A percentile compares a stretch with the other conserved stretches of the same genome.
Evolutionary conservation across 2,797 vertebrate species (phyloP).

Genomic region (Psittacula derbiana): DNA sequence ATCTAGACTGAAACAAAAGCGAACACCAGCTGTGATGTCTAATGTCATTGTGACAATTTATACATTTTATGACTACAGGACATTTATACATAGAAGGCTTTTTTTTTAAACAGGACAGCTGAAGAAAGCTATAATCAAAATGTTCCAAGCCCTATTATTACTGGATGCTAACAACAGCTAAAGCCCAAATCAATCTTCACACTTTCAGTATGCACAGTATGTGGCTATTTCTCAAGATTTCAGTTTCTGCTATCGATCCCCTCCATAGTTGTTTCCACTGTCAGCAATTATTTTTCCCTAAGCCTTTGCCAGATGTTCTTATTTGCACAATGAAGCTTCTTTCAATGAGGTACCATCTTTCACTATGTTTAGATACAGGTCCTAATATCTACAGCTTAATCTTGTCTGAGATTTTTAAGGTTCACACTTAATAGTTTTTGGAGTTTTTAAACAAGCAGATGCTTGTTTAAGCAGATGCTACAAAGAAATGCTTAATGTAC

Average conservation of each 20-base stretch:
- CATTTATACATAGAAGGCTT: neutral
- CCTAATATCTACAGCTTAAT: neutral
- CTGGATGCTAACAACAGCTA: neutral
- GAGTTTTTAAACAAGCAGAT: neutral
- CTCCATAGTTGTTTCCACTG: neutral
- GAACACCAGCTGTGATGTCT: neutral
- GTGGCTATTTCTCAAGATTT: neutral
- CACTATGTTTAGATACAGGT: neutral
- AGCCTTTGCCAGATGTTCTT: neutral
- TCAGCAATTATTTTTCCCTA: neutral
- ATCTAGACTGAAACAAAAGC: neutral
- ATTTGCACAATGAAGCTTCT: neutral
- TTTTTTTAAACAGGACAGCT: neutral
- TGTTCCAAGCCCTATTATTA: neutral
- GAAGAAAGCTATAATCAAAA: neutral
- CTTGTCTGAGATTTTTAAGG: neutral
- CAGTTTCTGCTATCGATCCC: neutral
- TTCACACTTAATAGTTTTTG: neutral
- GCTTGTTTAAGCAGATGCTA: neutral
- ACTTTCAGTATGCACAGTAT: neutral
- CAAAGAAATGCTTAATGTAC: neutral
- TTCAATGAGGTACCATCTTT: neutral
- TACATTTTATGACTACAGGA: neutral
- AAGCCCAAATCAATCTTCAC: neutral
- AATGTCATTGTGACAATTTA: neutral